A percentile compares a stretch with the other conserved stretches of the same genome.
These are phyloP conservation scores for Thamnophis sirtalis DNA, from an alignment of 2,113 vertebrate species.

Conservation along the genomic window DNA sequence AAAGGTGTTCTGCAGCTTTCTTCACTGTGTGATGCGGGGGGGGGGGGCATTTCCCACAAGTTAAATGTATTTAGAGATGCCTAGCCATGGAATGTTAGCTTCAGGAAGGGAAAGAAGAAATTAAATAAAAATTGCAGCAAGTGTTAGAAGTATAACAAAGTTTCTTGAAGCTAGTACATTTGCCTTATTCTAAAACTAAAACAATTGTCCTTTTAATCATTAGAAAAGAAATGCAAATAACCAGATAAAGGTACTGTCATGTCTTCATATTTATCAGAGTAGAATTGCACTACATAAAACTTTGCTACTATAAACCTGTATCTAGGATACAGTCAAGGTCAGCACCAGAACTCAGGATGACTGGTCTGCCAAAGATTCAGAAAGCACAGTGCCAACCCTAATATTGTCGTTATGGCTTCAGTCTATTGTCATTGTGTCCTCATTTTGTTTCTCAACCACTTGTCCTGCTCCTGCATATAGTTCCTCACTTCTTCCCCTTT, in stretches of 20 bases:
- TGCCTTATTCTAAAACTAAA: neutral
- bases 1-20: constrained; percentile 18
- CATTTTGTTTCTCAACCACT: neutral
- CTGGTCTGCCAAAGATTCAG: neutral
- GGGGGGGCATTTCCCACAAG: neutral
- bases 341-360: neutral
- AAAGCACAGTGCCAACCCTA: neutral
- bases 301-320: neutral
- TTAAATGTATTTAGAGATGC: constrained; percentile 10
- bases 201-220: neutral
- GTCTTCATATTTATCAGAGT: neutral
- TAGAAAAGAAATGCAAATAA: neutral
- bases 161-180: neutral
- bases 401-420: neutral
- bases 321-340: neutral
- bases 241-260: neutral
- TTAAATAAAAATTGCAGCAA: neutral
- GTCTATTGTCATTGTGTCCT: neutral
- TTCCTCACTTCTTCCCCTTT: neutral
- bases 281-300: neutral
- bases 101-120: neutral
- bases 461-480: neutral
- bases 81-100: neutral
- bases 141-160: neutral
- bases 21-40: neutral